Conservation (phyloP, 2,797 vertebrate species). For the Danio albolineatus region DNA sequence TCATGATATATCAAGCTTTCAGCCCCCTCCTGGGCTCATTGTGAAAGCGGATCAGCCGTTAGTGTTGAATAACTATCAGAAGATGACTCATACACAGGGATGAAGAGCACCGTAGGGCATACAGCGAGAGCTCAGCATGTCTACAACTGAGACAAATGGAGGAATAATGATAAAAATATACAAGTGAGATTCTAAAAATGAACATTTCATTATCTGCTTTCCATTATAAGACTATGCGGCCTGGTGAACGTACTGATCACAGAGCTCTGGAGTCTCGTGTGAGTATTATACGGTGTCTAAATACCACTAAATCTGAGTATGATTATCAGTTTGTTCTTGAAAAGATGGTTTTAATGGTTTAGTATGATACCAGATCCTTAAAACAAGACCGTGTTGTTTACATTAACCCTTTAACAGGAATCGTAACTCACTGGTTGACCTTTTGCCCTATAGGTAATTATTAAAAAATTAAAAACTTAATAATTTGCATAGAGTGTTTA, state of each 20-base stretch:
- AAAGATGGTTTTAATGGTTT: background rate
- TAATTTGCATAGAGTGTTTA: too few species aligned
- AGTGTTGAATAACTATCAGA: constrained; percentile 19
- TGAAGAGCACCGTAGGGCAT: constrained; percentile 2
- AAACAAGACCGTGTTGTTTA: too few species aligned
- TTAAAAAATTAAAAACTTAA: too few species aligned
- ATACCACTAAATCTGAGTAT: background rate
- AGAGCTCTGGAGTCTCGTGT: background rate
- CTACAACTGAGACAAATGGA: constrained; percentile 24
- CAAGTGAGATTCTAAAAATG: constrained; percentile 11
- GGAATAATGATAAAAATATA: constrained; percentile 20
- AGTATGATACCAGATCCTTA: too few species aligned
- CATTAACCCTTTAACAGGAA: too few species aligned
- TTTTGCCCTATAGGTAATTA: too few species aligned
- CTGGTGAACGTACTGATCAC: background rate
- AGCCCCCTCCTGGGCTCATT: constrained; percentile 7
- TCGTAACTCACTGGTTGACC: too few species aligned
- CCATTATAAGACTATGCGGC: background rate
- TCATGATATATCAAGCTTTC: background rate
- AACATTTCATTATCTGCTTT: constrained; percentile 23
- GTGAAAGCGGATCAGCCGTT: constrained; percentile 18
- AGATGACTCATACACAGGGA: constrained; percentile 10
- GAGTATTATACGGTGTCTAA: background rate
- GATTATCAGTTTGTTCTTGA: background rate
- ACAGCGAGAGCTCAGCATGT: background rate